Conservation (phyloP, 2,797 vertebrate genomes). For the Clamator glandarius region DNA sequence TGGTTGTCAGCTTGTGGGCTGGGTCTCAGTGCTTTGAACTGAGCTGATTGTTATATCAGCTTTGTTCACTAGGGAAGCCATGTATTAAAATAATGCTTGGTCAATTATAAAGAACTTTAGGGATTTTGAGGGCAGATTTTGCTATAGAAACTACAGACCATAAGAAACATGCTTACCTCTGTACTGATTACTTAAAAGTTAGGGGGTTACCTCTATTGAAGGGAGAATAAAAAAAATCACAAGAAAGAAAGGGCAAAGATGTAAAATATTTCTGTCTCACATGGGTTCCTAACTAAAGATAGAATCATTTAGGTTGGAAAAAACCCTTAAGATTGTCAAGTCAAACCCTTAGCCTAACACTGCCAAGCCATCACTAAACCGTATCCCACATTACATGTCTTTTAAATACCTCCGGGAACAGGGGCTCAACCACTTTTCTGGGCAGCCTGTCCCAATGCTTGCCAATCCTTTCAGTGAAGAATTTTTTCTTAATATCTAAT, state of each 20-base stretch:
- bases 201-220: not conserved
- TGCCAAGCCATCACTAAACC: not conserved
- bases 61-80: not conserved
- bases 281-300: not conserved
- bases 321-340: not conserved
- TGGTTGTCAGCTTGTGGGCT: not conserved
- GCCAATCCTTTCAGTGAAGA: not conserved
- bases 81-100: not conserved
- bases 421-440: not conserved
- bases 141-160: not conserved
- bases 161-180: not conserved
- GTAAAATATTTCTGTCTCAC: not conserved
- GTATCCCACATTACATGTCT: not conserved
- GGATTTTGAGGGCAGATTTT: not conserved
- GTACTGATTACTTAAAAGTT: not conserved
- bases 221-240: not conserved
- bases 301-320: not conserved
- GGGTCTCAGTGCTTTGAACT: not conserved
- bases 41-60: not conserved
- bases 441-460: not conserved
- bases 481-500: not conserved
- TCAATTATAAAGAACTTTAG: not conserved
- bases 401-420: not conserved
- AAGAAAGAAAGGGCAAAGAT: not conserved
- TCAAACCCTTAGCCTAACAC: not conserved